Percentiles rank a stretch among this genome's conserved stretches.
Evolutionary conservation across 2,113 vertebrate genomes (phyloP).

Genomic region (Nothocercus nigrocapillus): DNA sequence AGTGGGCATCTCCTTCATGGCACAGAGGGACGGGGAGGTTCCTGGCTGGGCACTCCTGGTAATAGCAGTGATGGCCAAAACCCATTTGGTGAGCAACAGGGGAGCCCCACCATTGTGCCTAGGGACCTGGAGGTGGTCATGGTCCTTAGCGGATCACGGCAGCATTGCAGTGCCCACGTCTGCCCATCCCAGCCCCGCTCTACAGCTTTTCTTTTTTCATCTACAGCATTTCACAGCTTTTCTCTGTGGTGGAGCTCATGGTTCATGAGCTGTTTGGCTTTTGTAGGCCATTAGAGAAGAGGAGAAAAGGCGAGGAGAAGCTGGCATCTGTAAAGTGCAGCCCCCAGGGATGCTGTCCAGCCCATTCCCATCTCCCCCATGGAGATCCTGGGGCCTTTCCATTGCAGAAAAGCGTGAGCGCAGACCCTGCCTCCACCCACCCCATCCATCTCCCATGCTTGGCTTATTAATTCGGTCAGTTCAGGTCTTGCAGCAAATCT

Average conservation of each 20-base stretch:
- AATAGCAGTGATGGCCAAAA: background rate
- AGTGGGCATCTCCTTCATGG: too few species aligned
- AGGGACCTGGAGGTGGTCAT: background rate
- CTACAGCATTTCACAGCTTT: background rate
- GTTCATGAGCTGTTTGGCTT: fast-evolving
- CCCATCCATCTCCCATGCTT: background rate
- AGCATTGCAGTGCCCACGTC: background rate
- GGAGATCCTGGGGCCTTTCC: background rate
- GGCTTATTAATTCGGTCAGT: background rate
- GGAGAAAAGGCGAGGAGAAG: background rate
- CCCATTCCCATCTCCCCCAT: background rate
- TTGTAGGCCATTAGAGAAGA: too few species aligned
- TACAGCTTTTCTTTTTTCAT: background rate
- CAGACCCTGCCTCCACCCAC: background rate
- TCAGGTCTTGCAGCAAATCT: background rate
- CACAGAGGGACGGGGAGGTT: background rate
- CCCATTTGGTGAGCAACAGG: background rate
- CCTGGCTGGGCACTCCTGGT: background rate
- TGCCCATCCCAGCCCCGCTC: background rate
- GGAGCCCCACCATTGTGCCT: background rate
- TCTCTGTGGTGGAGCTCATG: fast-evolving
- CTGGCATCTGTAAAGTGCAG: background rate
- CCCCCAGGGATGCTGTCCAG: too few species aligned
- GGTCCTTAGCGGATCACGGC: background rate
- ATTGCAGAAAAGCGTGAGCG: background rate